Percentiles rank a stretch among this genome's conserved stretches.
These are phyloP conservation scores for Musca vetustissima DNA, from an alignment of 1,140 invertebrate species.

Conservation along the genomic window DNA sequence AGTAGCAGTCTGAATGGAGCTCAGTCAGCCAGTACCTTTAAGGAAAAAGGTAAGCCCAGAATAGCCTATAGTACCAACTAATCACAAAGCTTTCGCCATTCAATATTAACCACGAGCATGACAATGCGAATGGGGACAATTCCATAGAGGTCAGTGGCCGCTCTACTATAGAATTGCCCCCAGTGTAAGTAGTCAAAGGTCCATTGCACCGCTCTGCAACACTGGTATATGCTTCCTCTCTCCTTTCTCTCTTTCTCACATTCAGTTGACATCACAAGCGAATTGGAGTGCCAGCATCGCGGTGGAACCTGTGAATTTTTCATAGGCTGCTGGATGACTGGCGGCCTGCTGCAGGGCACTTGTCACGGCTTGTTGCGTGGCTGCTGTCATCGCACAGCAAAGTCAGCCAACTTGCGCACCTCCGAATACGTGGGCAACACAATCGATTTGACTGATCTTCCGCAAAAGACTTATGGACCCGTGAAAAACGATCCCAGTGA, in stretches of 20 bases:
- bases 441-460: constrained; percentile 55
- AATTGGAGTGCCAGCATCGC: constrained; percentile 61
- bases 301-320: constrained; percentile 90
- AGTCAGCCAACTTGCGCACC: constrained; percentile 66
- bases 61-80: not conserved
- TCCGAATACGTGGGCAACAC: constrained; percentile 50
- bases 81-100: not conserved
- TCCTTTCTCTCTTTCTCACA: constrained; percentile 5
- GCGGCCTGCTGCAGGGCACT: constrained; percentile 81
- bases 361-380: constrained; percentile 82
- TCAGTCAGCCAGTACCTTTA: constrained; percentile 55
- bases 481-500: constrained; percentile 76
- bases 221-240: constrained; percentile 22
- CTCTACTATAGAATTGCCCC: too few species aligned
- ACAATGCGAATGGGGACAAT: too few species aligned
- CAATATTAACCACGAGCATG: too few species aligned
- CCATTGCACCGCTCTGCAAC: too few species aligned
- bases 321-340: constrained; percentile 87
- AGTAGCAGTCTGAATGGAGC: constrained; percentile 42
- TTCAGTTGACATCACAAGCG: constrained; percentile 55
- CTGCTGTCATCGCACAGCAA: constrained; percentile 81
- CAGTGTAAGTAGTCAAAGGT: too few species aligned
- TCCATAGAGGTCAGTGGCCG: too few species aligned
- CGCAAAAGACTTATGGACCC: constrained; percentile 64
- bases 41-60: constrained; percentile 59